Evolutionary conservation across 2,113 vertebrate species (phyloP).

Genomic region (Oncorhynchus kisutch): DNA sequence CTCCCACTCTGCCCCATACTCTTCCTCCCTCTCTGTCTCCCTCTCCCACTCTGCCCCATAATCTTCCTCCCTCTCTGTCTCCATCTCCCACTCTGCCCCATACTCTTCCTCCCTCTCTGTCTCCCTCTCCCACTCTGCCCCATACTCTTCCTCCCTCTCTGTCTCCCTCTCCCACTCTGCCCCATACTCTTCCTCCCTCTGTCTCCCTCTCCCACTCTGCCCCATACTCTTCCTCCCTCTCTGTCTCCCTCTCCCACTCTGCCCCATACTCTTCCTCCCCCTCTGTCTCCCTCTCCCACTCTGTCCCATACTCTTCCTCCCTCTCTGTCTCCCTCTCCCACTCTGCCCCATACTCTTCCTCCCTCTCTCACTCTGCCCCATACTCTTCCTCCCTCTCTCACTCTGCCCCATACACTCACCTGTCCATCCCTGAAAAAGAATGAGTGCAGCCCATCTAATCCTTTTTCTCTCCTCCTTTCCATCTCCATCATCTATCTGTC

Average conservation of each 20-base stretch:
- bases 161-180: constrained; percentile 11
- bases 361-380: too few species aligned
- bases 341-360: too few species aligned
- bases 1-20: constrained; percentile 5
- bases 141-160: constrained; percentile 1
- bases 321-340: constrained; percentile 13
- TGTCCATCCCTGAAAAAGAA: constrained; percentile 45
- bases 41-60: constrained; percentile 8
- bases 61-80: too few species aligned
- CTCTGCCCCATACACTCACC: not conserved
- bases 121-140: constrained; percentile 23
- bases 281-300: constrained; percentile 14
- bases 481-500: constrained; percentile 22
- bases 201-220: constrained; percentile 12
- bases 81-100: too few species aligned
- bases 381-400: constrained; percentile 20
- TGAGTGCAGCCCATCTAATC: constrained; percentile 22
- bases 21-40: not conserved
- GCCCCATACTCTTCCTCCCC: not conserved
- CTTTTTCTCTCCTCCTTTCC: constrained; percentile 1
- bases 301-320: not conserved
- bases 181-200: not conserved
- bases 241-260: constrained; percentile 13
- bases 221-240: not conserved
- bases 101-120: not conserved